A percentile compares a stretch with the other conserved stretches of the same genome.
Evolutionary conservation across 2,888 invertebrate species (phyloP).

Genomic region (Sinhomidia bicolor): DNA sequence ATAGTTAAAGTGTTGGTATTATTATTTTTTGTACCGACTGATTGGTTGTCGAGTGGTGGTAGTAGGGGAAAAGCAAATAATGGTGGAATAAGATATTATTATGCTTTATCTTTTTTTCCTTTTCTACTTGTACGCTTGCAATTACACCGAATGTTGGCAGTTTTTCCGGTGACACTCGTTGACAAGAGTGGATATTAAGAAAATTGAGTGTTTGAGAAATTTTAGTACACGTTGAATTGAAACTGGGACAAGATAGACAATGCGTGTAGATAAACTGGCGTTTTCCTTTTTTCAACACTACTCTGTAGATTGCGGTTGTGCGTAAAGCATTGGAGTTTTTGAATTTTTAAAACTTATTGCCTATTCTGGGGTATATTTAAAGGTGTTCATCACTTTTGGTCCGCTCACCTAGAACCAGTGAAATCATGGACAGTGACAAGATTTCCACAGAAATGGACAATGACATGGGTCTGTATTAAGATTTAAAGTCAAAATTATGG

Average conservation of each 20-base stretch:
- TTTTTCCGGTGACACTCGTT: constrained; percentile 28
- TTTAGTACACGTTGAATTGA: constrained; percentile 41
- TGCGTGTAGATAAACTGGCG: too few species aligned
- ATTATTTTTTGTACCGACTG: neutral
- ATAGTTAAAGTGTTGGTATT: neutral
- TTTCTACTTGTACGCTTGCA: neutral
- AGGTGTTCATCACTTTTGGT: constrained; percentile 90
- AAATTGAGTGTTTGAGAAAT: neutral
- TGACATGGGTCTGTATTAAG: constrained; percentile 70
- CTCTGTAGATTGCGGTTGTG: neutral
- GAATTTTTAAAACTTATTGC: neutral
- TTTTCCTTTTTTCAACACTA: too few species aligned
- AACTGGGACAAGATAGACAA: constrained; percentile 13
- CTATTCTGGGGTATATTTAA: constrained; percentile 4
- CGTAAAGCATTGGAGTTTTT: neutral
- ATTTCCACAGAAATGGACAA: constrained; percentile 74
- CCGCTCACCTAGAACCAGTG: constrained; percentile 83
- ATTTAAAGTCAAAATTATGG: neutral
- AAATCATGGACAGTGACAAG: constrained; percentile 78
- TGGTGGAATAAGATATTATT: constrained; percentile 3
- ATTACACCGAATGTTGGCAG: constrained; percentile 15
- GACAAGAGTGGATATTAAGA: constrained; percentile 7
- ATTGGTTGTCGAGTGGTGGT: neutral
- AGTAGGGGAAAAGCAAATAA: constrained; percentile 20
- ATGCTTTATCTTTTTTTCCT: neutral